These are phyloP conservation scores for Chloroclystis v-ata DNA, from an alignment of 2,888 invertebrate species.

Conservation along the genomic window DNA sequence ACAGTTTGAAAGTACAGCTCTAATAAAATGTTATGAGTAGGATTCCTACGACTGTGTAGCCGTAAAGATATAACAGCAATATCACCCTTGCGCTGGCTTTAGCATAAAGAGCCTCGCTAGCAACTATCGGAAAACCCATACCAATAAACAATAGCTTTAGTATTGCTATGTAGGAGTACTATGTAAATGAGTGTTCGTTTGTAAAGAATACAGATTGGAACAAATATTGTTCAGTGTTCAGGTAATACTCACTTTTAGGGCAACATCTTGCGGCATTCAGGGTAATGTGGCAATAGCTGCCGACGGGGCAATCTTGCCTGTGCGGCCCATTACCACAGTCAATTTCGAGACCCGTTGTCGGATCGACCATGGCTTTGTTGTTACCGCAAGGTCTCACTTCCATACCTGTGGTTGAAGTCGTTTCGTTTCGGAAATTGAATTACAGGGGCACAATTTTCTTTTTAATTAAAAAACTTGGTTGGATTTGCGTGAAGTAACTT, in stretches of 20 bases:
- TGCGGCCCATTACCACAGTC: constrained; percentile 90
- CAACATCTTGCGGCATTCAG: constrained; percentile 90
- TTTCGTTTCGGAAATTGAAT: constrained; percentile 26
- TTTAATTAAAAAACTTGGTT: constrained; percentile 15
- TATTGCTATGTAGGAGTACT: too few relatives aligned
- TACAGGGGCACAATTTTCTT: constrained; percentile 15
- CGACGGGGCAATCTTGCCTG: constrained; percentile 88
- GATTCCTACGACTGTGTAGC: constrained; percentile 19
- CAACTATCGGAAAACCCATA: constrained; percentile 27
- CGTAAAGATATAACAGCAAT: constrained; percentile 22
- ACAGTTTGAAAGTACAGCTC: constrained; percentile 19
- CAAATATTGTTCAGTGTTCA: constrained; percentile 28
- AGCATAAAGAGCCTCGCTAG: constrained; percentile 22
- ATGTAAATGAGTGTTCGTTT: constrained; percentile 25
- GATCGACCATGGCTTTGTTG: constrained; percentile 84
- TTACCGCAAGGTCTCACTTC: constrained; percentile 92
- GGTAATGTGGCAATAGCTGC: constrained; percentile 92
- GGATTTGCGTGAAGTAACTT: background rate
- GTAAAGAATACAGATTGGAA: constrained; percentile 31
- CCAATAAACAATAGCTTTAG: constrained; percentile 28
- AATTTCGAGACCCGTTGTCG: constrained; percentile 84
- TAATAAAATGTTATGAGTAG: constrained; percentile 24
- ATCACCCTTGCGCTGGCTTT: constrained; percentile 19
- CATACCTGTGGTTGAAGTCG: constrained; percentile 78
- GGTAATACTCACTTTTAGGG: constrained; percentile 82